phyloP scores from a whole-genome alignment of 2,797 vertebrate genomes.

The Diglossa cyanea region DNA sequence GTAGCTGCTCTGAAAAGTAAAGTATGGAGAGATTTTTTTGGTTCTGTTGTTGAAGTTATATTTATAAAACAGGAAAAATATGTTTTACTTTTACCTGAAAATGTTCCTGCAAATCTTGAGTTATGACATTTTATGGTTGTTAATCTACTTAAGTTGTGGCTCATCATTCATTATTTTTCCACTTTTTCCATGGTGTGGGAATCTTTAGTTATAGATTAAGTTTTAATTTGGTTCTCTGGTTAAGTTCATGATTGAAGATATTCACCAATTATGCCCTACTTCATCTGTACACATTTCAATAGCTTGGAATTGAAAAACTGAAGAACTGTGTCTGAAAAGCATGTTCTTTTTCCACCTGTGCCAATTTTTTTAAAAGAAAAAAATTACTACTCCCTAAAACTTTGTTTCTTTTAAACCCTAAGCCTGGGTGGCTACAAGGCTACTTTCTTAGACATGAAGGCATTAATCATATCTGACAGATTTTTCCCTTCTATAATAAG shows the following conservation, averaged over 20 bases:
- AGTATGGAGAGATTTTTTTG: neutral
- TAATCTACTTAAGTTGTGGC: neutral
- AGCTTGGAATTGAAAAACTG: neutral
- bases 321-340: neutral
- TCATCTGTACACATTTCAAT: neutral
- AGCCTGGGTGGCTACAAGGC: neutral
- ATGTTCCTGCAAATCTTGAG: neutral
- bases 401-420: neutral
- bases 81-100: neutral
- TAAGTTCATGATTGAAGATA: neutral
- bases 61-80: neutral
- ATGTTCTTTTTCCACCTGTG: neutral
- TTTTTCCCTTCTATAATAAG: slow-evolving; percentile 13
- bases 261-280: neutral
- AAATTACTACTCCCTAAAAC: neutral
- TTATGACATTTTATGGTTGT: neutral
- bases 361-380: neutral
- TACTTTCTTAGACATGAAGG: neutral
- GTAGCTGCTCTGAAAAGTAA: neutral
- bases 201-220: neutral
- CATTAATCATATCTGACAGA: neutral
- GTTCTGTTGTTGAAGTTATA: neutral
- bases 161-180: neutral
- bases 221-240: neutral
- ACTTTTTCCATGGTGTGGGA: neutral